A percentile compares a stretch with the other conserved stretches of the same genome.
phyloP scores from a whole-genome alignment of 2,113 vertebrate species.

The Rhynchopsitta pachyrhyncha region DNA sequence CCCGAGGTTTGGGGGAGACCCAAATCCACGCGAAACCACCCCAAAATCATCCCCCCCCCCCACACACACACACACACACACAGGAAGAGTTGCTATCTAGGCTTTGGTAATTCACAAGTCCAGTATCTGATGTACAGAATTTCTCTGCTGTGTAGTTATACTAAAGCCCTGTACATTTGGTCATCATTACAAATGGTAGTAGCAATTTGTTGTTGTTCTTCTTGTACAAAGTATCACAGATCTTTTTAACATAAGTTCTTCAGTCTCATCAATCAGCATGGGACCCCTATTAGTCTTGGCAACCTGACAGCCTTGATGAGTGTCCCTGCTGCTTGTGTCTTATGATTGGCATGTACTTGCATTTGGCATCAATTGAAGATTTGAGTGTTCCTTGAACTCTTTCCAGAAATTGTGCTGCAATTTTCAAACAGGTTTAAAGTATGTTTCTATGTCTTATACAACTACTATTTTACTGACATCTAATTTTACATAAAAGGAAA shows the following conservation, averaged over 20 bases:
- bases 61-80: background rate
- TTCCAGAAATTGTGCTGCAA: background rate
- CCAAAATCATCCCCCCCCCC: background rate
- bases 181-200: background rate
- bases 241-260: background rate
- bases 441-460: background rate
- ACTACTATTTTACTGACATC: constrained; percentile 1
- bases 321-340: background rate
- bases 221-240: background rate
- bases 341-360: background rate
- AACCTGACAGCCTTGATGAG: constrained; percentile 6
- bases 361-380: background rate
- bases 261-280: constrained; percentile 21
- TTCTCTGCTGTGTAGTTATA: background rate
- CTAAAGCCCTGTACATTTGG: background rate
- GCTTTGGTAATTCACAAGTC: background rate
- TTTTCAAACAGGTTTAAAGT: background rate
- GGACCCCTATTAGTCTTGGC: background rate
- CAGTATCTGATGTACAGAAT: background rate
- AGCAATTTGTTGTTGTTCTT: background rate
- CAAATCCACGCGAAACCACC: too few relatives aligned
- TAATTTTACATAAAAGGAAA: constrained; percentile 22
- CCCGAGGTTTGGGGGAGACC: too few relatives aligned
- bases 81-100: background rate
- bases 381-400: background rate